A percentile compares a stretch with the other conserved stretches of the same genome.
Conservation (phyloP, 2,113 vertebrate genomes). For the Pomatostomus ruficeps region DNA sequence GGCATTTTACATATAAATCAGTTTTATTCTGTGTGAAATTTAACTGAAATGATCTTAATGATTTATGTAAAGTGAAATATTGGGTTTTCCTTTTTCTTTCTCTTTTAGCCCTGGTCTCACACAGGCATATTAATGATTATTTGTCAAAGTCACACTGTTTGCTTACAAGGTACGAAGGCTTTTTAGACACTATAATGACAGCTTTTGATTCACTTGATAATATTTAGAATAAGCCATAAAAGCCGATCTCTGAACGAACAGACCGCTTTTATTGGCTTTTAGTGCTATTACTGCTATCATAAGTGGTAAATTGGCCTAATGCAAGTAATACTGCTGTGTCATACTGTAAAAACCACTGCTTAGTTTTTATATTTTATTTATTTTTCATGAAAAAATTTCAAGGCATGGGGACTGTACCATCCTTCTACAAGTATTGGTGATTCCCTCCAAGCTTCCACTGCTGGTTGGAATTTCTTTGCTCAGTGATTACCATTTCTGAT, state of each 20-base stretch:
- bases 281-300: conserved; percentile 76
- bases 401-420: background rate
- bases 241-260: conserved; percentile 74
- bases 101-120: conserved; percentile 59
- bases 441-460: background rate
- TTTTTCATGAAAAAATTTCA: conserved; percentile 42
- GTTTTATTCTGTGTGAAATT: conserved; percentile 66
- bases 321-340: conserved; percentile 76
- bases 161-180: conserved; percentile 77
- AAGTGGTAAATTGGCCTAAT: conserved; percentile 80
- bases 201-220: conserved; percentile 78
- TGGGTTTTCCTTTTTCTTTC: conserved; percentile 57
- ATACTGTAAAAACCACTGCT: conserved; percentile 64
- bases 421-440: background rate
- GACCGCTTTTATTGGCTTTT: conserved; percentile 79
- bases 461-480: background rate
- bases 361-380: conserved; percentile 66
- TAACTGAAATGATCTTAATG: conserved; percentile 68
- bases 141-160: conserved; percentile 81
- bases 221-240: conserved; percentile 79
- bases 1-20: conserved; percentile 60
- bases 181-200: conserved; percentile 76
- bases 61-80: conserved; percentile 69
- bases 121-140: conserved; percentile 73
- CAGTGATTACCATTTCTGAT: background rate